Evolutionary conservation across 2,113 vertebrate genomes (phyloP).

Genomic region (Trematocara zebra): DNA sequence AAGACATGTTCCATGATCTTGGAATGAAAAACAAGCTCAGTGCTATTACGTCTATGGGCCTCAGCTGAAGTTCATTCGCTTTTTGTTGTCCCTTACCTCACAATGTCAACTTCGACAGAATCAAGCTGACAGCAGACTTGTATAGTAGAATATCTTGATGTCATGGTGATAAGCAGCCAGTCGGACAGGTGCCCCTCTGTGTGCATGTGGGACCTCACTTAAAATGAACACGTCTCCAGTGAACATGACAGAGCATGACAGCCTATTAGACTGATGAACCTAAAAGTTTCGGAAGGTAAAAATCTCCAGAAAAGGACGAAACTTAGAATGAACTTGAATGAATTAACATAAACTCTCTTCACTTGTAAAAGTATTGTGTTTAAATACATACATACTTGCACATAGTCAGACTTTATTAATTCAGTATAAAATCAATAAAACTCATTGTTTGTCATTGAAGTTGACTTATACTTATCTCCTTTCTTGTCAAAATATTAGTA

Average conservation of each 20-base stretch:
- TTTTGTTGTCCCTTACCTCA: slow-evolving; percentile 34
- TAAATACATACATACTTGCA: not conserved
- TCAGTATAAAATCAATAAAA: not conserved
- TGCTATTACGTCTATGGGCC: not conserved
- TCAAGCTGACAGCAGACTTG: slow-evolving; percentile 46
- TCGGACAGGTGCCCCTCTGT: slow-evolving; percentile 54
- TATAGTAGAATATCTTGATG: slow-evolving; percentile 37
- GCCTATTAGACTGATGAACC: not conserved
- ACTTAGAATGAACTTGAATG: not conserved
- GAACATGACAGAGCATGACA: not conserved
- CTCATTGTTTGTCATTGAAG: not conserved
- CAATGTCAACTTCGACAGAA: slow-evolving; percentile 40
- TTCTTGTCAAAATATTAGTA: not conserved
- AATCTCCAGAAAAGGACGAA: not conserved
- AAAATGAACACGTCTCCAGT: not conserved
- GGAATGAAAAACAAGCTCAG: slow-evolving; percentile 42
- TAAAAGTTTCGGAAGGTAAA: not conserved
- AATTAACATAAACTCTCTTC: not conserved
- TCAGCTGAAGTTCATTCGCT: not conserved
- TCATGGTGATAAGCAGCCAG: slow-evolving; percentile 55
- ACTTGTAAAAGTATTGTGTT: not conserved
- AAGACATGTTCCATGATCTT: slow-evolving; percentile 52
- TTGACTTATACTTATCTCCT: not conserved
- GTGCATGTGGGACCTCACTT: slow-evolving; percentile 26
- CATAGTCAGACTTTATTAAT: not conserved